A percentile compares a stretch with the other conserved stretches of the same genome.
phyloP scores from a whole-genome alignment of 2,113 vertebrate species.

The Octodon degus region DNA sequence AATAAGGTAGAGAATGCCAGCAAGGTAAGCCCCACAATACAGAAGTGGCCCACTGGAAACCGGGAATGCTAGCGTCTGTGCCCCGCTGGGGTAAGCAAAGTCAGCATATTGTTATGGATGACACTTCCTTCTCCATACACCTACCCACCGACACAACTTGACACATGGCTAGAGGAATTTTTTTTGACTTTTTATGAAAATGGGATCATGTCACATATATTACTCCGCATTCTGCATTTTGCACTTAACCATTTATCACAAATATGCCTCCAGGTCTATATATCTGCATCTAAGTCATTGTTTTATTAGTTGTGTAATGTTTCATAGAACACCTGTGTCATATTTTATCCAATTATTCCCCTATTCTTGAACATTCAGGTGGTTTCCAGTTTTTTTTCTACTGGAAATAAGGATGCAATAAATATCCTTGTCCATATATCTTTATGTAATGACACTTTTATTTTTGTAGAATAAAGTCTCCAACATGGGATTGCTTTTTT shows the following conservation, averaged over 20 bases:
- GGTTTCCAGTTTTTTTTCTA: slow-evolving; percentile 49
- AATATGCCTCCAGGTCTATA: slow-evolving; percentile 59
- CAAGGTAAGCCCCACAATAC: background rate
- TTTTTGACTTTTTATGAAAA: slow-evolving; percentile 39
- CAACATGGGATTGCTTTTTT: slow-evolving; percentile 66
- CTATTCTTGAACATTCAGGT: slow-evolving; percentile 51
- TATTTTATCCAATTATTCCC: slow-evolving; percentile 73
- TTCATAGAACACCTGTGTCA: slow-evolving; percentile 62
- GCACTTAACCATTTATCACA: slow-evolving; percentile 60
- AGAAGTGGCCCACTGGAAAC: background rate
- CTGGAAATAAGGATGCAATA: slow-evolving; percentile 60
- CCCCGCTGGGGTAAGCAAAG: background rate
- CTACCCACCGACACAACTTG: background rate
- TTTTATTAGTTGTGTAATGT: slow-evolving; percentile 69
- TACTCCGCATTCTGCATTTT: slow-evolving; percentile 34
- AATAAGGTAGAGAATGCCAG: background rate
- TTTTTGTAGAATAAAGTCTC: slow-evolving; percentile 71
- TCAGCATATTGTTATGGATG: background rate
- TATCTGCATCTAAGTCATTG: slow-evolving; percentile 55
- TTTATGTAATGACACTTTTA: slow-evolving; percentile 68
- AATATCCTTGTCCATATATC: slow-evolving; percentile 72
- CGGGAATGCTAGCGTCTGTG: background rate
- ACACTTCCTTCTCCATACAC: background rate
- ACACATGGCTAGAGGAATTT: background rate
- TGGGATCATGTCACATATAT: slow-evolving; percentile 21